Evolutionary conservation across 1,140 invertebrate species (phyloP).

Genomic region (Hermetia illucens): DNA sequence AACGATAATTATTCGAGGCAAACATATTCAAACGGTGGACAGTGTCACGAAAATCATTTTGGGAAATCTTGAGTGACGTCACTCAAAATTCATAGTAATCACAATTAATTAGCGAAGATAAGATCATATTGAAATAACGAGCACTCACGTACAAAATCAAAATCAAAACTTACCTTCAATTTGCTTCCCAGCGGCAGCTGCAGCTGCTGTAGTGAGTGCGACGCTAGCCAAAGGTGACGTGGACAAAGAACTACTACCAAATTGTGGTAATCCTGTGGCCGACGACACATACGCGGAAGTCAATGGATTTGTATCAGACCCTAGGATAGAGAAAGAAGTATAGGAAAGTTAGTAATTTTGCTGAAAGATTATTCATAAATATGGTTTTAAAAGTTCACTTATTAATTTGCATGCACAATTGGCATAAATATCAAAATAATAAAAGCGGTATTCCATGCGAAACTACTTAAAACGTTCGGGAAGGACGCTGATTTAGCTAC

Average conservation of each 20-base stretch:
- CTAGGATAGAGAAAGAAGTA: conserved; percentile 9
- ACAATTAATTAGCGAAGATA: neutral
- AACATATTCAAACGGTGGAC: no score
- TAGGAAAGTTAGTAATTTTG: neutral
- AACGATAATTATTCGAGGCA: no score
- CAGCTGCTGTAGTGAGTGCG: conserved; percentile 43
- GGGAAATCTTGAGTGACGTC: no score
- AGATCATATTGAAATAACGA: neutral
- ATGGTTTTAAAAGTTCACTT: no score
- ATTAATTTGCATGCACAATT: no score
- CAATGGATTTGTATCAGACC: conserved; percentile 28
- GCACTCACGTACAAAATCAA: neutral
- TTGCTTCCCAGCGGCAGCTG: conserved; percentile 61
- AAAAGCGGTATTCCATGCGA: no score
- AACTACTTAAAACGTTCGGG: no score
- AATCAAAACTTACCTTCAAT: conserved; percentile 51
- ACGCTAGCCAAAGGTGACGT: conserved; percentile 37
- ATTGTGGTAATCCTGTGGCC: conserved; percentile 27
- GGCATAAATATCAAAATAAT: no score
- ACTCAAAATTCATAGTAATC: no score
- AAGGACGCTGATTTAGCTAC: no score
- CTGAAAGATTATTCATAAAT: no score
- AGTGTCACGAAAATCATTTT: no score
- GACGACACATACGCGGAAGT: conserved; percentile 29
- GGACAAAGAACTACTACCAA: conserved; percentile 23